A percentile compares a stretch with the other conserved stretches of the same genome.
These are phyloP conservation scores for Trissoscelio sp. DNA, from an alignment of 2,888 invertebrate genomes.

Conservation along the genomic window DNA sequence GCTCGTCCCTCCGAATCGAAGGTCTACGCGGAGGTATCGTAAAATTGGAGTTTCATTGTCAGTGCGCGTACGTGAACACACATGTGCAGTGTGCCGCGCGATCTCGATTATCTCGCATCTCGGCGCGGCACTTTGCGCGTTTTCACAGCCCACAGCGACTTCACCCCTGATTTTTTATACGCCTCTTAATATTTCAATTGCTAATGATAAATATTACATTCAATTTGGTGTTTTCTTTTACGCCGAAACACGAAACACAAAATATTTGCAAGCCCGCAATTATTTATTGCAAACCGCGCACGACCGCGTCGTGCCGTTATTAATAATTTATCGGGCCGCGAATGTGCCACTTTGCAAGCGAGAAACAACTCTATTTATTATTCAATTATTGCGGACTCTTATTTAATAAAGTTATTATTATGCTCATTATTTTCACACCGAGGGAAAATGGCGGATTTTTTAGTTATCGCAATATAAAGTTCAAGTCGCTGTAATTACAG, in stretches of 20 bases:
- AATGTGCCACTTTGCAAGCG: conserved; percentile 28
- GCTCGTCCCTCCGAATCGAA: conserved; percentile 82
- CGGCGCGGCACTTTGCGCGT: conserved; percentile 1
- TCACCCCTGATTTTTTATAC: conserved; percentile 4
- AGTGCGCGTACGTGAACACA: conserved; percentile 52
- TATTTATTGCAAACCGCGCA: conserved; percentile 14
- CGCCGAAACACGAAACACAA: not conserved
- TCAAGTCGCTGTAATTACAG: conserved; percentile 49
- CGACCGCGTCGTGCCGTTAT: conserved; percentile 33
- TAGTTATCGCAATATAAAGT: conserved; percentile 44
- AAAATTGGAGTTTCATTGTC: conserved; percentile 70
- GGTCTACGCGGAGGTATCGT: conserved; percentile 73
- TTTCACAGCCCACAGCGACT: conserved; percentile 1
- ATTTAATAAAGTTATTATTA: conserved; percentile 63
- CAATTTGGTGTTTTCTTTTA: conserved; percentile 7
- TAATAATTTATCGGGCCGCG: conserved; percentile 42
- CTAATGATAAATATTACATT: conserved; percentile 23
- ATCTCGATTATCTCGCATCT: conserved; percentile 34
- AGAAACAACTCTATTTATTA: conserved; percentile 57
- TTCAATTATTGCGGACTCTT: conserved; percentile 51
- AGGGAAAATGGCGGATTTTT: conserved; percentile 26
- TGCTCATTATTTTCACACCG: conserved; percentile 39
- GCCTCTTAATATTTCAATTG: conserved; percentile 4
- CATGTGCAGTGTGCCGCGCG: conserved; percentile 29
- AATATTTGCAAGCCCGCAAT: not conserved